Evolutionary conservation across 2,888 invertebrate species (phyloP).

Genomic region (Malthinus flaveolus): DNA sequence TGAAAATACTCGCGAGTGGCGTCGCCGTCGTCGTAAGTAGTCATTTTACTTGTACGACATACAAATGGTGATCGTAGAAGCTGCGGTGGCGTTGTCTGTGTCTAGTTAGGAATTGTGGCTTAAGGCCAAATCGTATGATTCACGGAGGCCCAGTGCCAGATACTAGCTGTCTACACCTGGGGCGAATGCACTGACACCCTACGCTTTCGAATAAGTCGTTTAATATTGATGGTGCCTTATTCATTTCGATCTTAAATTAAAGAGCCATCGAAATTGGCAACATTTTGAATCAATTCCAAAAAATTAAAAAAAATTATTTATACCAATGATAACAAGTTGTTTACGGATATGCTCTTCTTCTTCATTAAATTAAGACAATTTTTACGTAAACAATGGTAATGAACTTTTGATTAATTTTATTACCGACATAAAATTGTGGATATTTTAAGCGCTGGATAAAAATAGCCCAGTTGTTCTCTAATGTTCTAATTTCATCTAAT

Average conservation of each 20-base stretch:
- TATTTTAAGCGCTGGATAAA: constrained; percentile 1
- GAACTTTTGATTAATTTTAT: constrained; percentile 8
- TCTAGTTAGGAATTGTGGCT: constrained; percentile 42
- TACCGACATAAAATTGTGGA: background rate
- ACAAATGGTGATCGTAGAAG: constrained; percentile 17
- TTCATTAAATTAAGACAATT: constrained; percentile 3
- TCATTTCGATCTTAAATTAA: constrained; percentile 15
- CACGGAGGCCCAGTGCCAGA: constrained; percentile 44
- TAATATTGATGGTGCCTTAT: constrained; percentile 23
- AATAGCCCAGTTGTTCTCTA: background rate
- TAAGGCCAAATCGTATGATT: constrained; percentile 42
- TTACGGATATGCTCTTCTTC: constrained; percentile 11
- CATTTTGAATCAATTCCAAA: constrained; percentile 1
- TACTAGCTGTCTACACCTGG: constrained; percentile 40
- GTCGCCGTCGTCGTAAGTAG: constrained; percentile 17
- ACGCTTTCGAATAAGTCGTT: constrained; percentile 34
- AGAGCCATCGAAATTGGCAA: background rate
- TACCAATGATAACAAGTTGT: constrained; percentile 23
- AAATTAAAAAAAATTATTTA: background rate
- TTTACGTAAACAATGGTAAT: constrained; percentile 7
- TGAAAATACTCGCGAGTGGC: constrained; percentile 32
- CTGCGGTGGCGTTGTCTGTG: constrained; percentile 41
- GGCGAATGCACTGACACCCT: constrained; percentile 37
- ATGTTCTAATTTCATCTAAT: background rate
- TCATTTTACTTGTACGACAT: constrained; percentile 21